Evolutionary conservation across 2,888 invertebrate genomes (phyloP), one percentile per base, ranked within the genome.

Genomic region (Calameuta idolon): DNA sequence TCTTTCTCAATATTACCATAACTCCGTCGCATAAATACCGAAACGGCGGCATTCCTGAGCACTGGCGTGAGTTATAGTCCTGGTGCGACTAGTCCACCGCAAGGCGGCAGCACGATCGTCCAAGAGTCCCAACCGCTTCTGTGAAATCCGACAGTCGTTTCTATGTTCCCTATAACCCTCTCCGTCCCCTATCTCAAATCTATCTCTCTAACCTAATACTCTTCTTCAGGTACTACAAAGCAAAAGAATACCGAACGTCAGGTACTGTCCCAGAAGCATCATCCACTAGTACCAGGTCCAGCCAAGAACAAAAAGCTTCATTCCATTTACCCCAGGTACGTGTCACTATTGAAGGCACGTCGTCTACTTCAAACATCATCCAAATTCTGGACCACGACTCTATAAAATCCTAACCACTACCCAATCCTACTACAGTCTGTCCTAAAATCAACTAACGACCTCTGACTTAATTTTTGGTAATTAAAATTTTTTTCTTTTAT

Each of bases 1-100:
- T 79, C 40, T 79, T 81, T 76, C 76, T 73, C 74, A 74, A 80
- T 78, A 82, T 82, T 83, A 83, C 81, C 83, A 81, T 83, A 83
- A 82, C 81, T 81, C 76, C 75, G 79, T 69, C 79, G 74, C 68
- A 81, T 80, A 81, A 81, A 82, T 82, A 81, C 80, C 79, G 78
- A 78, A 77, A 75, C 79, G 77, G 73, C 78, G 78, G 79, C 80
- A 79, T 81, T 83, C 79, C 79, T 78, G 71, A 77, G 75, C 77
- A 35, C 69, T 40, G 76, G 78, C 76, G 77, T 81, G 82, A 83
- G 79, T 83, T 83, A 82, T 81, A 79, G 78, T 76, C 76, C 55
- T 15, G 68, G 77, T 69, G 71, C 37, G 77, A 75, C 31, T 31
- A 73, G 30, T 71, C 74, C 71, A 11, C 69, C 69, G 1, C n/a